Percentiles rank a stretch among this genome's conserved stretches.
Conservation (phyloP, 2,113 vertebrate species). For the Neomonachus schauinslandi region DNA sequence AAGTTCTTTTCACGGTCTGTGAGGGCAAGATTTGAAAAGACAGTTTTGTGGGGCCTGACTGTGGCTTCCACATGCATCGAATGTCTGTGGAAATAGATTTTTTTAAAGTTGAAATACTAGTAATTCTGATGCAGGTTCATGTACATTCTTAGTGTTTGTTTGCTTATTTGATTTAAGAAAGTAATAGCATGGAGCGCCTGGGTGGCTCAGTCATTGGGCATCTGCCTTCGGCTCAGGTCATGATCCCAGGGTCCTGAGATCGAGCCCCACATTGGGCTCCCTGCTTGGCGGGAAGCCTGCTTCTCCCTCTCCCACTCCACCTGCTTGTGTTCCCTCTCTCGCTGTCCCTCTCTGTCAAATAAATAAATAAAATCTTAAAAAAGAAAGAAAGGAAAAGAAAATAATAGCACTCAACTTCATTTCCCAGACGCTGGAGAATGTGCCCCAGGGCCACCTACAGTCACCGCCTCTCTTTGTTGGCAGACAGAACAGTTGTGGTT, state of each 20-base stretch:
- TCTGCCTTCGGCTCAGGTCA: too few relatives aligned
- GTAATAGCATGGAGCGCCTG: too few relatives aligned
- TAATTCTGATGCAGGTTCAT: background rate
- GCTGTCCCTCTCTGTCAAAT: too few relatives aligned
- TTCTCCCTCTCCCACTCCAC: too few relatives aligned
- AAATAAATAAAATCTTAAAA: too few relatives aligned
- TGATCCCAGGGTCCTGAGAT: too few relatives aligned
- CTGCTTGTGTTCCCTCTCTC: too few relatives aligned
- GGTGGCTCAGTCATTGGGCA: too few relatives aligned
- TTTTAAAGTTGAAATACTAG: background rate
- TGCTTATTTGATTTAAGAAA: background rate
- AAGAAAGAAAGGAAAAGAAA: background rate
- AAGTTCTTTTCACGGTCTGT: accelerated
- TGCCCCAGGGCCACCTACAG: background rate
- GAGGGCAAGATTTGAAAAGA: background rate
- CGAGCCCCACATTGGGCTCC: too few relatives aligned
- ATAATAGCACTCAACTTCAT: background rate
- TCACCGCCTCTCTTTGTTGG: background rate
- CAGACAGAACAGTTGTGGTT: background rate
- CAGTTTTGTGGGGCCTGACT: background rate
- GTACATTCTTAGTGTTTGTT: background rate
- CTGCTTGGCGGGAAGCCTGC: too few relatives aligned
- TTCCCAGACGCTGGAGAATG: background rate
- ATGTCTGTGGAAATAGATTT: background rate
- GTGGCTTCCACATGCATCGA: background rate